These are phyloP conservation scores for Mobula hypostoma DNA, from an alignment of 2,113 vertebrate genomes.

Conservation along the genomic window DNA sequence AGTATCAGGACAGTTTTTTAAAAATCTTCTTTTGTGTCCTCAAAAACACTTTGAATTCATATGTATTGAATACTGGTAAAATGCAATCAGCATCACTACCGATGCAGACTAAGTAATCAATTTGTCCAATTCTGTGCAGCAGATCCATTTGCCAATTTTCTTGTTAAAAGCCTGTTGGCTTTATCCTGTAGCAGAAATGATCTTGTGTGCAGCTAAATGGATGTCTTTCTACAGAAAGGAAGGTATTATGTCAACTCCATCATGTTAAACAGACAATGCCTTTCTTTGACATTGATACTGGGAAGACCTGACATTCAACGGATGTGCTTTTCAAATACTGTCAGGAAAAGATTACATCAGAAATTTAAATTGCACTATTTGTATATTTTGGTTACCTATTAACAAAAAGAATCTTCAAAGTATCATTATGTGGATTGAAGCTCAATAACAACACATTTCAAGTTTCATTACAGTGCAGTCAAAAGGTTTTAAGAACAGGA, in stretches of 20 bases:
- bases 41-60: not conserved
- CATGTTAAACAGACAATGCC: conserved; percentile 23
- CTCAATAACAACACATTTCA: not conserved
- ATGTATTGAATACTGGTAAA: not conserved
- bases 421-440: not conserved
- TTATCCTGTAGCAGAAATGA: not conserved
- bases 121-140: not conserved
- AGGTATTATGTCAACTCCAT: not conserved
- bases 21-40: not conserved
- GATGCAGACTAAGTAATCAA: not conserved
- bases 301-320: not conserved
- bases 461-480: not conserved
- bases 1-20: not conserved
- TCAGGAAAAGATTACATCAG: not conserved
- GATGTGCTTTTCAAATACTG: not conserved
- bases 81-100: not conserved
- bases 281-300: not conserved
- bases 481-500: not conserved
- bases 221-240: not conserved
- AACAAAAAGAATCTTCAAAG: not conserved
- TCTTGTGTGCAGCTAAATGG: not conserved
- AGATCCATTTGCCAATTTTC: not conserved
- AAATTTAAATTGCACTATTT: conserved; percentile 8
- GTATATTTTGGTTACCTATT: not conserved
- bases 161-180: not conserved